Percentiles rank a stretch among this genome's conserved stretches.
These are phyloP conservation scores for Propithecus perrieri DNA, from an alignment of 2,797 vertebrate species.

Conservation along the genomic window DNA sequence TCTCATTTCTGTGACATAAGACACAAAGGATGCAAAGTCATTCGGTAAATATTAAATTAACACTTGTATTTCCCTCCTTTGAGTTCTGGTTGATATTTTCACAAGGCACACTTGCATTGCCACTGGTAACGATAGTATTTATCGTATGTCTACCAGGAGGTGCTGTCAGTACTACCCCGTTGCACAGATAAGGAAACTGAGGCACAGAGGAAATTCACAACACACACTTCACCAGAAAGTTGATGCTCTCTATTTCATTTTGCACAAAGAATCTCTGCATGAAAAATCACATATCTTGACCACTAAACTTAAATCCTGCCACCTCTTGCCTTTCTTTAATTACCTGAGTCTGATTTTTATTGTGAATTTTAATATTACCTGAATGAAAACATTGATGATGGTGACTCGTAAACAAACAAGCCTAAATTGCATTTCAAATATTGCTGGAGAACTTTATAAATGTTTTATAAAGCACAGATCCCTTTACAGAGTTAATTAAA, in stretches of 20 bases:
- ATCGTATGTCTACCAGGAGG: no score
- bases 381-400: not conserved
- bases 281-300: not conserved
- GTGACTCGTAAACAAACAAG: not conserved
- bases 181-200: not conserved
- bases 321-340: not conserved
- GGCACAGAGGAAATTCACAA: not conserved
- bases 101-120: not conserved
- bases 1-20: not conserved
- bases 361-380: not conserved
- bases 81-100: not conserved
- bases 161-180: accelerated
- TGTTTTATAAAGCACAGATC: not conserved
- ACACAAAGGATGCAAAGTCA: not conserved
- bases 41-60: not conserved
- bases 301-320: not conserved
- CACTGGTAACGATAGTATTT: accelerated
- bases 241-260: accelerated
- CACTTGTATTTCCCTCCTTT: not conserved
- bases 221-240: not conserved
- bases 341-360: not conserved
- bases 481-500: not conserved
- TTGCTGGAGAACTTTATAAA: not conserved
- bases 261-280: not conserved
- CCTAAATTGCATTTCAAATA: accelerated